Evolutionary conservation across 2,797 vertebrate genomes (phyloP), one percentile per base, ranked within the genome.

Genomic region (Poeciliopsis gracilis): DNA sequence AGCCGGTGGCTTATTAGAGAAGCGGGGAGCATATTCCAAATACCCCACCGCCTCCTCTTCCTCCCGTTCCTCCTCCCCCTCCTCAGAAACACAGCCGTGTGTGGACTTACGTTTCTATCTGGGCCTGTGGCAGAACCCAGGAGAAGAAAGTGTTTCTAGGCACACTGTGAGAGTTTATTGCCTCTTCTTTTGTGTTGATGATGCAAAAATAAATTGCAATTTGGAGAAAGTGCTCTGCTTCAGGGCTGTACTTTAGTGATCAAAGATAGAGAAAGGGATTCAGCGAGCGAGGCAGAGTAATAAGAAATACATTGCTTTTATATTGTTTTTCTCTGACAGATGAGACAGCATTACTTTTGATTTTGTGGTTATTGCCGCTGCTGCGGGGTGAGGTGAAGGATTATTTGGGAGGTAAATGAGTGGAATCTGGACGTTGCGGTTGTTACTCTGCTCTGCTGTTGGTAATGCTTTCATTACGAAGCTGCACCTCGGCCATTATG

Each of bases 1-100:
- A 92, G 93, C 94, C 91, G 90, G 90, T 93, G 93, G 95, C 93
- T 95, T 95, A 95, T 96, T 95, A 95, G 92, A 91, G 88, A 94
- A 88, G 88, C 93, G 89, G 91, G 90, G 90, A 94, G 93, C 86
- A 83, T 91, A 92, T 93, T 91, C 93, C 92, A 93, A 92, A 92
- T 83, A 82, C 83, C 83, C 82, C 83, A 70, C 46, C 28, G 16
- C 61, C 47, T 72, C 13, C 36, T 59, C 16, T 43, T 59, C 55
- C 55, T 45, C 59, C 15, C 33, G 11, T 69, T 72, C 51, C 71
- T 41, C 76, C 78, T 23, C 77, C 75, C 55, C 77, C 70, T 82
- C 75, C 51, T 76, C 81, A 87, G 36, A 74, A 82, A 78, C 76
- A 88, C 78, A 77, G 80, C 73, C 36, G 78, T 79, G 85, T 78